Base-by-base conservation (phyloP, 2,113 vertebrate species). In the Anseranas semipalmata region DNA sequence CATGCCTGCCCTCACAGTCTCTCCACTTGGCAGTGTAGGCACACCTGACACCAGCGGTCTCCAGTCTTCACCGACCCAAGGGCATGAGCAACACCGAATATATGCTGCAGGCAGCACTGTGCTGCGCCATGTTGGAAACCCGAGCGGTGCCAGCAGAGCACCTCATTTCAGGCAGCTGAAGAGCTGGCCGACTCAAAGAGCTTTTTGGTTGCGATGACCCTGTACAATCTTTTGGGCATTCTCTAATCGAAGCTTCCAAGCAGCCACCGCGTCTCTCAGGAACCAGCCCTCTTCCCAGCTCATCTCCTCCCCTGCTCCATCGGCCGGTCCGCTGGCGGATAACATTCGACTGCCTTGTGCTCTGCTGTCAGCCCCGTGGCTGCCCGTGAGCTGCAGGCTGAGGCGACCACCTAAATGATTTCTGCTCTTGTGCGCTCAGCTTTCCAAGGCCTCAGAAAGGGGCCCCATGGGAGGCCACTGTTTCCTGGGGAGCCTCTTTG, bases 81-180 rank as follows among this genome's bases (percentile, higher is more conserved):
- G 59, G 52, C 39, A 76, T 22, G 18, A 52, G 46, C 41, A 63
- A 27, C n/a, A n/a, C n/a, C n/a, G n/a, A 21, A 20, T 63, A 63
- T 0, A 0, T 35, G 14, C 30, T n/a, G 50, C 70, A 56, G 46
- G 35, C 72, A 80, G 33, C 14, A 1, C 30, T 12, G 21, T 17
- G 48, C 37, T 43, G 33, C 32, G 27, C 48, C 52, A n/a, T n/a
- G n/a, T n/a, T n/a, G n/a, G n/a, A n/a, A n/a, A 3, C 71, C 30
- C 77, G 35, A 41, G 21, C 0, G 0, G 18, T 32, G 52, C 37
- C 46, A 30, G 5, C 2, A 1, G 46, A 56, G 41, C 41, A 63
- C 67, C 45, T 87, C 14, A 3, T 3, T 48, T 19, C 56, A 53
- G 48, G 74, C 43, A 59, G 21, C 48, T 12, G 22, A 48, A 63